A percentile compares a stretch with the other conserved stretches of the same genome.
Conservation (phyloP, 30 jellyfish, hydroid and myxozoan genomes). For the Morbakka virulenta region DNA sequence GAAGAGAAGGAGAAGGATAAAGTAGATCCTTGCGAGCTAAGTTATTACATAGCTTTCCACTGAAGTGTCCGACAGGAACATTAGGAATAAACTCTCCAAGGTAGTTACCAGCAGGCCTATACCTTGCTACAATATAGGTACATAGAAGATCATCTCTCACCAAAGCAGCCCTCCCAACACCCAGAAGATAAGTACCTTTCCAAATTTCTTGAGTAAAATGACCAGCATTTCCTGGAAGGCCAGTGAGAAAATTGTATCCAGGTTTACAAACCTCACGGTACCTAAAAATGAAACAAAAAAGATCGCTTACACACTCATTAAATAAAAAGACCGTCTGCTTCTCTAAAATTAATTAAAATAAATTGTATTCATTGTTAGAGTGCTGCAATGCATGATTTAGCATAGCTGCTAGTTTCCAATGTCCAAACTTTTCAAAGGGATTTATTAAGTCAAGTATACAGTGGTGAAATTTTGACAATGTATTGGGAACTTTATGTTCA, state of each 20-base stretch:
- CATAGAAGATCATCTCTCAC: conserved; percentile 73
- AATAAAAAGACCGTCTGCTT: too few relatives aligned
- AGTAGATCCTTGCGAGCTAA: conserved; percentile 34
- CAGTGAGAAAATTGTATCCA: conserved; percentile 86
- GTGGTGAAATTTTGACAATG: too few relatives aligned
- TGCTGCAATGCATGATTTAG: too few relatives aligned
- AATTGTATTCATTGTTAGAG: too few relatives aligned
- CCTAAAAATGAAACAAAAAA: conserved; percentile 42
- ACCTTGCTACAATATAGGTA: conserved; percentile 90
- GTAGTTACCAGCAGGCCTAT: conserved; percentile 95
- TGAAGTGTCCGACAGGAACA: conserved; percentile 74
- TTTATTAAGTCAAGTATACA: too few relatives aligned
- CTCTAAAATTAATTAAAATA: too few relatives aligned
- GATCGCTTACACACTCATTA: neutral
- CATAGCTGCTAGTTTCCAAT: too few relatives aligned
- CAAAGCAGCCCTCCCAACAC: conserved; percentile 93
- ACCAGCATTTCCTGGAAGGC: conserved; percentile 82
- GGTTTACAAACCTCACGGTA: conserved; percentile 90
- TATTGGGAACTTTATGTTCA: too few relatives aligned
- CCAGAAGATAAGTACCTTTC: conserved; percentile 73
- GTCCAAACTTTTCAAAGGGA: too few relatives aligned
- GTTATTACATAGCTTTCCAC: conserved; percentile 56
- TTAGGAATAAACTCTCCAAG: conserved; percentile 76
- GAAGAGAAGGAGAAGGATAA: neutral
- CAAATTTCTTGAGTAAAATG: conserved; percentile 92